phyloP scores from a whole-genome alignment of 2,888 invertebrate species.

The Onthophagus sagittarius region DNA sequence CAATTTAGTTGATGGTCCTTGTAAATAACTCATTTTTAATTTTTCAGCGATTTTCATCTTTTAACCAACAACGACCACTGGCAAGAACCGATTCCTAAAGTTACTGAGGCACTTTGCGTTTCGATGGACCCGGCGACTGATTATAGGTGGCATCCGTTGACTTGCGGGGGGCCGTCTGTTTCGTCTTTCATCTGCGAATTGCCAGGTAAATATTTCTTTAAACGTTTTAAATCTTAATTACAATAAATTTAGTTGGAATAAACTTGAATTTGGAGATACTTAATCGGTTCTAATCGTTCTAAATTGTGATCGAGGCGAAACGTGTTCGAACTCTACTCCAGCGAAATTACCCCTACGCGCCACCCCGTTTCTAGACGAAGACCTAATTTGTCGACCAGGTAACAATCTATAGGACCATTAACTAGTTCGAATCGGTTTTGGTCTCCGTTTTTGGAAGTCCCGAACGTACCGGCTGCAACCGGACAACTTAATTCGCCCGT shows the following conservation, averaged over 20 bases:
- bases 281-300: neutral
- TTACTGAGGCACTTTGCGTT: slow-evolving; percentile 63
- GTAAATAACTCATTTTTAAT: neutral
- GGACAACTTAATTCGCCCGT: neutral
- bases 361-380: neutral
- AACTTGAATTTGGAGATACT: neutral
- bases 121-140: slow-evolving; percentile 72
- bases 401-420: neutral
- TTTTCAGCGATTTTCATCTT: slow-evolving; percentile 56
- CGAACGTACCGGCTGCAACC: neutral
- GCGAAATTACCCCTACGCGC: neutral
- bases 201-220: slow-evolving; percentile 56
- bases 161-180: slow-evolving; percentile 72
- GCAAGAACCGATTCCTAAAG: slow-evolving; percentile 63
- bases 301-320: neutral
- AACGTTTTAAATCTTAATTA: slow-evolving; percentile 2
- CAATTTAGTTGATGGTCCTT: neutral
- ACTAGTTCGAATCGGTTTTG: neutral
- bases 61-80: slow-evolving; percentile 66
- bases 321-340: neutral
- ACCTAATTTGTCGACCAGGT: neutral
- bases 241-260: neutral
- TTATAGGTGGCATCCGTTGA: slow-evolving; percentile 72
- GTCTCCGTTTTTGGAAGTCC: neutral
- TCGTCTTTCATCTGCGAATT: slow-evolving; percentile 78